These are phyloP conservation scores for Strix occidentalis DNA, from an alignment of 2,797 vertebrate species.

Conservation along the genomic window DNA sequence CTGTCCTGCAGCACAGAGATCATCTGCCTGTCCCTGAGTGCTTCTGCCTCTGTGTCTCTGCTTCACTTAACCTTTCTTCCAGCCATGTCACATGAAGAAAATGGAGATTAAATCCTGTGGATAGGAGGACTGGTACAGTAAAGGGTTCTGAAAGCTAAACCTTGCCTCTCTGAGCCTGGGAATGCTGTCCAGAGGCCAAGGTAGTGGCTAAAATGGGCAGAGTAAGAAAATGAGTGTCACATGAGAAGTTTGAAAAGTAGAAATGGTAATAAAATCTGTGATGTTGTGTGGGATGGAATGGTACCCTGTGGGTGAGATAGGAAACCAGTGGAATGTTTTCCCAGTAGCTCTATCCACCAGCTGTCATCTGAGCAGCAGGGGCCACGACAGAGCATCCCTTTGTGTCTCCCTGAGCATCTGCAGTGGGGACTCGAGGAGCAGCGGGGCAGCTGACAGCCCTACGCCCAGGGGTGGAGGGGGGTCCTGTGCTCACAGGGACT, in stretches of 20 bases:
- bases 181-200: neutral
- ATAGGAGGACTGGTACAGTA: neutral
- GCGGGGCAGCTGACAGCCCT: neutral
- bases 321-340: neutral
- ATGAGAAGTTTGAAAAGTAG: neutral
- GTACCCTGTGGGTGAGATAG: neutral
- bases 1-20: neutral
- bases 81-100: neutral
- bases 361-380: neutral
- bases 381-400: no score
- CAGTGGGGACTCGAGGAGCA: rapidly evolving
- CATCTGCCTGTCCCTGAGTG: neutral
- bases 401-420: neutral
- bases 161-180: neutral
- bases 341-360: neutral
- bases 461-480: rapidly evolving
- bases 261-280: neutral
- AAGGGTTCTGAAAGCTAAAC: neutral
- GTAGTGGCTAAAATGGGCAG: neutral
- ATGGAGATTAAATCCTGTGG: neutral
- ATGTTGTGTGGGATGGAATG: neutral
- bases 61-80: neutral
- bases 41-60: neutral
- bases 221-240: neutral
- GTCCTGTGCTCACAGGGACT: neutral